Evolutionary conservation across 2,888 invertebrate genomes (phyloP), one percentile per base, ranked within the genome.

Genomic region (Drosophila diplacantha): DNA sequence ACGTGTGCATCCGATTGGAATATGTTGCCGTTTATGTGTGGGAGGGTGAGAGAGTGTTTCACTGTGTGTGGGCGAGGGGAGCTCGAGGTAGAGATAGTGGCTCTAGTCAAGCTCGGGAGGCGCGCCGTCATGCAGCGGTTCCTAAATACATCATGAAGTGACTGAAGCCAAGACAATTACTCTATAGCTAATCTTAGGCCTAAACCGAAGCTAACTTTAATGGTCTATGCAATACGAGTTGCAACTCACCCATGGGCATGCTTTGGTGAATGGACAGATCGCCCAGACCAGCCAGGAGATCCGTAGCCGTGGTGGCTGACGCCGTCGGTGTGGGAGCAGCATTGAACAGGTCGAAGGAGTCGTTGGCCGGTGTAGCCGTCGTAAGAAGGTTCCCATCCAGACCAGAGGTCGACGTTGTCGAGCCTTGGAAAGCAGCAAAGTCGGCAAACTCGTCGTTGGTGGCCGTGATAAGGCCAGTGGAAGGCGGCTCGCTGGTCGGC

Each of bases 361-460:
- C 85, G 49, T 85, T 86, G 11, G 83, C 77, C 58, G 85, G 84
- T 12, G 76, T 81, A 26, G 84, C 75, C 6, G 83, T 81, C 22
- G 72, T 64, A 56, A 78, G 37, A 32, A 84, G 60, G 56, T 84
- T 81, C 0, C 70, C 79, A 31, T 85, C 85, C 26, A 85, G 46
- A 5, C 43, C 66, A 1, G 64, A 44, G 6, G 72, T 47, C 12
- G 74, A 47, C 1, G 49, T 34, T 2, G 64, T 57, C 29, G 75
- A 76, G 44, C 83, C 85, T 77, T 86, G 86, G 88, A 95, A 95
- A 9, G 94, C 94, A 43, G 92, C 92, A 87, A 96, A 95, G 89
- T 95, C 96, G 0, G 95, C 96, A 88, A 96, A 96, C 71, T 93
- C 93, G 74, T 93, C 93, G 64, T 87, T 89, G 62, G 73, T 52